Conservation (phyloP, 1,140 invertebrate genomes). For the Apolygus lucorum region DNA sequence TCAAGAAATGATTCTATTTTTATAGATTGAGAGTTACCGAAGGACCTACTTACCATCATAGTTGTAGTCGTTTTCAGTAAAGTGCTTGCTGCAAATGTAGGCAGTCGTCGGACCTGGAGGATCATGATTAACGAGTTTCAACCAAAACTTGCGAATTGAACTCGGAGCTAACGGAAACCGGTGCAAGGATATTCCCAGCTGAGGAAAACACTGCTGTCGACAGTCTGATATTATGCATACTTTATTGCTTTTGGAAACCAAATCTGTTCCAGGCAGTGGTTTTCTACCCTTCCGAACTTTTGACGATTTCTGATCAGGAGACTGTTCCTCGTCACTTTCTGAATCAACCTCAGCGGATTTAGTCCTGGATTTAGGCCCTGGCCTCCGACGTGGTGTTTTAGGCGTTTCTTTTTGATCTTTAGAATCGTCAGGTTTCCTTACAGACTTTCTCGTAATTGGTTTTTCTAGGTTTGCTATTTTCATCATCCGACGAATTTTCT, state of each 20-base stretch:
- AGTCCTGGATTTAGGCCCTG: no score
- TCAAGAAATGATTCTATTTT: no score
- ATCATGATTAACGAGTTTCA: background rate
- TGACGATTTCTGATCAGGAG: background rate
- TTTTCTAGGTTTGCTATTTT: no score
- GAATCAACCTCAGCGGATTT: no score
- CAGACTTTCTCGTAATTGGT: no score
- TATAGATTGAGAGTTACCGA: no score
- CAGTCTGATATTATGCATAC: background rate
- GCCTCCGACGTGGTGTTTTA: no score
- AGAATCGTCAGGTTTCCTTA: no score
- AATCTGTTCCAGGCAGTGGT: no score
- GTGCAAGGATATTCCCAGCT: background rate
- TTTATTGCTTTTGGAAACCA: background rate
- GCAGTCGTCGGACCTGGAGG: background rate
- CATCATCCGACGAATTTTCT: no score
- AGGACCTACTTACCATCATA: background rate
- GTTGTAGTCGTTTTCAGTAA: background rate
- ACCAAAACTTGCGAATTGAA: background rate
- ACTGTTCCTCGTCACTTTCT: no score
- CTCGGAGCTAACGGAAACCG: background rate
- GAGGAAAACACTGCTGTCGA: background rate
- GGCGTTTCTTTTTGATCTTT: background rate
- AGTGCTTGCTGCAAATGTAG: background rate
- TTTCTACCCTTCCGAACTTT: background rate